phyloP scores from a whole-genome alignment of 2,797 vertebrate genomes.

The Etheostoma perlongum region DNA sequence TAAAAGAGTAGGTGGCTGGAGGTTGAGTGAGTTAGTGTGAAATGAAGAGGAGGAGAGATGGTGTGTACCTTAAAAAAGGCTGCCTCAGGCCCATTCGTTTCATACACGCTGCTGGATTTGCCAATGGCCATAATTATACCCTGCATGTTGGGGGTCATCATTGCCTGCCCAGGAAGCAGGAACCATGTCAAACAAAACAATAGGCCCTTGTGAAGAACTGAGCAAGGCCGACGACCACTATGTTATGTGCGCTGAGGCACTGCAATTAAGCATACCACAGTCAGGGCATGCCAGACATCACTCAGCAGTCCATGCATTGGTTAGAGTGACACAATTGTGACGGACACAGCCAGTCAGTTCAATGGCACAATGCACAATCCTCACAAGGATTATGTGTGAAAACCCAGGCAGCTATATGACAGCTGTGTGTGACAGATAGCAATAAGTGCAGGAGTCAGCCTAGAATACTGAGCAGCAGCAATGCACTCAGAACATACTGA shows the following conservation, averaged over 20 bases:
- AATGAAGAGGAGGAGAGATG: conserved; percentile 59
- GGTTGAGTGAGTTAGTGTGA: conserved; percentile 33
- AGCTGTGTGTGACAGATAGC: conserved; percentile 38
- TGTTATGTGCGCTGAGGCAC: conserved; percentile 48
- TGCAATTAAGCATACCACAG: conserved; percentile 44
- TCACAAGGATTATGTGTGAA: conserved; percentile 38
- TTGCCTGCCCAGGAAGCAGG: conserved; percentile 91
- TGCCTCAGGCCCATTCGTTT: conserved; percentile 97
- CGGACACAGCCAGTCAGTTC: conserved; percentile 45
- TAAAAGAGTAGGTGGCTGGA: conserved; percentile 15
- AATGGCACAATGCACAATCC: conserved; percentile 37
- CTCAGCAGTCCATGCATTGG: conserved; percentile 73
- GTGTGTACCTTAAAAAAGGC: conserved; percentile 99
- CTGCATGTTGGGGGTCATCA: conserved; percentile 99
- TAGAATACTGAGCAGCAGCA: conserved; percentile 21
- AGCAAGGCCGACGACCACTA: conserved; percentile 48
- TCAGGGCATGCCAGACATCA: conserved; percentile 68
- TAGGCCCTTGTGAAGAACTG: conserved; percentile 56
- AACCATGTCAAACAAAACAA: conserved; percentile 81
- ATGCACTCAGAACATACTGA: neutral
- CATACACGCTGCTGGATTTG: conserved; percentile 97
- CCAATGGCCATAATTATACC: conserved; percentile 99
- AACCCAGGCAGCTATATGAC: conserved; percentile 37
- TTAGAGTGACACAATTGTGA: conserved; percentile 67
- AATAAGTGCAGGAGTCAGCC: conserved; percentile 36